Conservation (phyloP, 1,140 invertebrate genomes). For the Propsilocerus akamusi region DNA sequence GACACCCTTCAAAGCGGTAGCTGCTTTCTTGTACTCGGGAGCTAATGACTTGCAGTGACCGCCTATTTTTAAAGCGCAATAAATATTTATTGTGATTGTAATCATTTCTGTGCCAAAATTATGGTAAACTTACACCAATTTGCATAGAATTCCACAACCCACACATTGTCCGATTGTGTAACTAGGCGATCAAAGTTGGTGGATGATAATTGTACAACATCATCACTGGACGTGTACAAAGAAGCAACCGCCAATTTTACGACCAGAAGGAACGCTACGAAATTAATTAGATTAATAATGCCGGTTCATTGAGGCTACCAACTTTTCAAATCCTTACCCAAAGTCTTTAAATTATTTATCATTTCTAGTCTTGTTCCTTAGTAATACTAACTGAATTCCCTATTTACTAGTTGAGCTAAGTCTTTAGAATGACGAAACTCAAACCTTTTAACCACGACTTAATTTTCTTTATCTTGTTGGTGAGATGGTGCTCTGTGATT, state of each 20-base stretch:
- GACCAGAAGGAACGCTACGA: neutral
- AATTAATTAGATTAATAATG: neutral
- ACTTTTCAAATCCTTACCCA: neutral
- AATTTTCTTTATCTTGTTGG: neutral
- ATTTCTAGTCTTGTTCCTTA: neutral
- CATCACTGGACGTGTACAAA: constrained; percentile 60
- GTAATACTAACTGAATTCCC: neutral
- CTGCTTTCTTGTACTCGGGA: constrained; percentile 77
- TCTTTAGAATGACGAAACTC: neutral
- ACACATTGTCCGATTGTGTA: constrained; percentile 64
- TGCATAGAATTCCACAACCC: constrained; percentile 47
- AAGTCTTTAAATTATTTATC: neutral
- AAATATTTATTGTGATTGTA: no score
- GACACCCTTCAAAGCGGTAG: constrained; percentile 75
- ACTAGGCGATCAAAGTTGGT: constrained; percentile 81
- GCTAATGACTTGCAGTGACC: constrained; percentile 67
- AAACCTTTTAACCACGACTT: no score
- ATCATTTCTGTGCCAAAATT: neutral
- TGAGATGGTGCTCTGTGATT: neutral
- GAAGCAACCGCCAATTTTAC: constrained; percentile 25
- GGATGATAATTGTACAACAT: constrained; percentile 80
- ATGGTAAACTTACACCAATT: neutral
- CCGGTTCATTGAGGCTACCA: neutral
- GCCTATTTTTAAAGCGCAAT: constrained; percentile 26
- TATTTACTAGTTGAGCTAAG: neutral